A percentile compares a stretch with the other conserved stretches of the same genome.
Conservation (phyloP, 2,888 invertebrate species). For the Thalpophila matura region DNA sequence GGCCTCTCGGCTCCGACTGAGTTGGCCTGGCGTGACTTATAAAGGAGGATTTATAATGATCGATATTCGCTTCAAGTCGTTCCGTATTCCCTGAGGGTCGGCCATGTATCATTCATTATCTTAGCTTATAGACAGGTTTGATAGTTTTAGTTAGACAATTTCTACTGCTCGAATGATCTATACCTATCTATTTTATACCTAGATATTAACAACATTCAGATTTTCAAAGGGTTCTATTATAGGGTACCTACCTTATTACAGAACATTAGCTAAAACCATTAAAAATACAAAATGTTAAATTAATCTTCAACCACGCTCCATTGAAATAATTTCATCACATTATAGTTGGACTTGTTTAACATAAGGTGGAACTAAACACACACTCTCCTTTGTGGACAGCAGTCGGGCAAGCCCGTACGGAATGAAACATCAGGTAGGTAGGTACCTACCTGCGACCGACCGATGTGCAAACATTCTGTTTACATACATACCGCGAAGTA, state of each 20-base stretch:
- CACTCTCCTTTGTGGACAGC: conserved; percentile 51
- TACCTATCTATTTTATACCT: too few relatives aligned
- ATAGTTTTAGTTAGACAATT: conserved; percentile 41
- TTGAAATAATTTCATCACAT: conserved; percentile 38
- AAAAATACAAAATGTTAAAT: not conserved
- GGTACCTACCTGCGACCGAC: conserved; percentile 55
- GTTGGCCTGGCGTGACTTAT: conserved; percentile 47
- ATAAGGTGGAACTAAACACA: conserved; percentile 31
- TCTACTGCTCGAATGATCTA: conserved; percentile 13
- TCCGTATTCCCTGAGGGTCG: conserved; percentile 25
- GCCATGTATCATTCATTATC: conserved; percentile 56
- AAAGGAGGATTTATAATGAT: conserved; percentile 55
- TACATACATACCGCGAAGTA: conserved; percentile 62
- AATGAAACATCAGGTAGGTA: conserved; percentile 65
- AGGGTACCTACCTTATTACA: not conserved
- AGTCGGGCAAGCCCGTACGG: conserved; percentile 49
- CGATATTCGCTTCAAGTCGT: conserved; percentile 41
- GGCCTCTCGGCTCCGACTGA: conserved; percentile 11
- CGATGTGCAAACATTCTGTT: conserved; percentile 64
- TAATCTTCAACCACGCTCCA: conserved; percentile 1
- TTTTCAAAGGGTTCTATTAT: not conserved
- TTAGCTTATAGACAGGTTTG: conserved; percentile 37
- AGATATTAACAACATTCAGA: not conserved
- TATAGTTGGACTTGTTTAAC: conserved; percentile 35
- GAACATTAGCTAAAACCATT: not conserved